A percentile compares a stretch with the other conserved stretches of the same genome.
Conservation (phyloP, 2,797 vertebrate genomes). For the Coranthus polyacanthus region DNA sequence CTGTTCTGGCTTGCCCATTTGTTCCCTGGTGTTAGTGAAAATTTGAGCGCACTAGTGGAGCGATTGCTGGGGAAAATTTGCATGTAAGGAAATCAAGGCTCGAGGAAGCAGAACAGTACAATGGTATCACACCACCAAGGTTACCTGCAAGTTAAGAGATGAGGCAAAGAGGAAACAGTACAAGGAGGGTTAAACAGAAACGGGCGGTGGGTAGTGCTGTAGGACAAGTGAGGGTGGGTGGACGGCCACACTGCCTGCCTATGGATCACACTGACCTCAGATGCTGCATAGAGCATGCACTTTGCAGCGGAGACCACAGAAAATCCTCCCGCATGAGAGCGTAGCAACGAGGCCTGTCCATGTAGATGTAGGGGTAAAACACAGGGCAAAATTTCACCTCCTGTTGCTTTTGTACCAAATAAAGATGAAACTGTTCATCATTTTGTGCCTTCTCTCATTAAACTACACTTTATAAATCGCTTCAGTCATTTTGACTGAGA, state of each 20-base stretch:
- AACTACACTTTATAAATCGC: background rate
- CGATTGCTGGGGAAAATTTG: slow-evolving; percentile 61
- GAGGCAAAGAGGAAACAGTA: slow-evolving; percentile 43
- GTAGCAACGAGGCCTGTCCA: slow-evolving; percentile 79
- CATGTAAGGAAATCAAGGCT: slow-evolving; percentile 61
- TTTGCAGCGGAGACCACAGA: slow-evolving; percentile 85
- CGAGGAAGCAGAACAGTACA: slow-evolving; percentile 48
- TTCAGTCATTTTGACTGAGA: background rate
- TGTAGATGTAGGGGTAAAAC: slow-evolving; percentile 70
- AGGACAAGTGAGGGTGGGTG: slow-evolving; percentile 55
- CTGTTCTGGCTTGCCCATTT: slow-evolving; percentile 58
- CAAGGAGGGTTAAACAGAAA: slow-evolving; percentile 54
- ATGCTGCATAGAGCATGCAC: slow-evolving; percentile 85
- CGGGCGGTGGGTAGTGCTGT: slow-evolving; percentile 42
- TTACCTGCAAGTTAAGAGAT: slow-evolving; percentile 58
- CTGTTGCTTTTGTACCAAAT: slow-evolving; percentile 47
- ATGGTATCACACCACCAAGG: slow-evolving; percentile 57
- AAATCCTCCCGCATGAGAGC: slow-evolving; percentile 82
- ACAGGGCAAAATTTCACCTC: slow-evolving; percentile 76
- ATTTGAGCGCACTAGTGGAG: slow-evolving; percentile 54
- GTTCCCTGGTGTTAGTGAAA: slow-evolving; percentile 50
- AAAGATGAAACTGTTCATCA: slow-evolving; percentile 18
- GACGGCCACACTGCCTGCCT: slow-evolving; percentile 66
- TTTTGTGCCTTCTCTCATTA: background rate
- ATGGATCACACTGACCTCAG: slow-evolving; percentile 84